phyloP scores from a whole-genome alignment of 2,113 vertebrate genomes.

The Struthio camelus region DNA sequence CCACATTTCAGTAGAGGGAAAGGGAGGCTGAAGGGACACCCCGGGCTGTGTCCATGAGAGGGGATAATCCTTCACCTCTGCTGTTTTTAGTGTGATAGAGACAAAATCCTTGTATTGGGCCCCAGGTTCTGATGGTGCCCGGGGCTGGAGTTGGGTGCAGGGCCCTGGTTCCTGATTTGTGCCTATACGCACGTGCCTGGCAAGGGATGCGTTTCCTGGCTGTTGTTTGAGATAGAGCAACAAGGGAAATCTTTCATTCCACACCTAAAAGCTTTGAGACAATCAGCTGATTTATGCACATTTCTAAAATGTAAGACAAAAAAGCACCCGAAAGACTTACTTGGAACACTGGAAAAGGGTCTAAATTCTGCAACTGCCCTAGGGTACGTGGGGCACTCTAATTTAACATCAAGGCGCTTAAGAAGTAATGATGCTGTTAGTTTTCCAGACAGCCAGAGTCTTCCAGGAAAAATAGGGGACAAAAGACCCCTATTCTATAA shows the following conservation, averaged over 20 bases:
- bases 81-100: background rate
- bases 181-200: background rate
- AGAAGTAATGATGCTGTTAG: background rate
- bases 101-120: background rate
- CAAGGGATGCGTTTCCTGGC: background rate
- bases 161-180: background rate
- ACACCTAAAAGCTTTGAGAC: background rate
- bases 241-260: background rate
- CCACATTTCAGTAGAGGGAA: background rate
- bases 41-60: background rate
- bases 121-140: background rate
- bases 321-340: background rate
- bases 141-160: background rate
- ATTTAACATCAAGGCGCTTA: slow-evolving; percentile 34
- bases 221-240: background rate
- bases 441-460: slow-evolving; percentile 24
- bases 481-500: slow-evolving; percentile 49
- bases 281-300: background rate
- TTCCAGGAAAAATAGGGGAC: slow-evolving; percentile 19
- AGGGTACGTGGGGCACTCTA: background rate
- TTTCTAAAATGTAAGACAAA: background rate
- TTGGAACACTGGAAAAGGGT: background rate
- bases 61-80: background rate
- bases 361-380: slow-evolving; percentile 34
- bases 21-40: background rate